A percentile compares a stretch with the other conserved stretches of the same genome.
phyloP scores from a whole-genome alignment of 2,113 vertebrate species.

The Laterallus jamaicensis region DNA sequence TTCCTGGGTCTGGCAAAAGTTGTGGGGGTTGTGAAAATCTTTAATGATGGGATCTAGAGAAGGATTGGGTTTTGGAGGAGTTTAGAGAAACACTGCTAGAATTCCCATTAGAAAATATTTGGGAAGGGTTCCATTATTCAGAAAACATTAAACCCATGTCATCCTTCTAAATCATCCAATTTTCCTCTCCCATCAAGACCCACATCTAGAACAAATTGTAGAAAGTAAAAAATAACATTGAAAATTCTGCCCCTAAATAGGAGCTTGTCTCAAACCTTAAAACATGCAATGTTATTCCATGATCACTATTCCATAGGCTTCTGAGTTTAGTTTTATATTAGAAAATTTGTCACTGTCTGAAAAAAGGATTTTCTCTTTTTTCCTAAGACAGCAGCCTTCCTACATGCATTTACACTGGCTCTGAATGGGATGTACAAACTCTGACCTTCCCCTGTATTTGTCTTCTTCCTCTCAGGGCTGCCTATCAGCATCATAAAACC shows the following conservation, averaged over 20 bases:
- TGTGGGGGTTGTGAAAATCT: not conserved
- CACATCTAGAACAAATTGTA: not conserved
- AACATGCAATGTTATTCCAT: not conserved
- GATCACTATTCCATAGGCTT: not conserved
- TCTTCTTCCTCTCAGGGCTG: not conserved
- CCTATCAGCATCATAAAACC: not conserved
- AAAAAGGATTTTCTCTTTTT: not conserved
- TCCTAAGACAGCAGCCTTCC: not conserved
- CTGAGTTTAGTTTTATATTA: not conserved
- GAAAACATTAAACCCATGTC: not conserved
- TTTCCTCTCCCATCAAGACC: not conserved
- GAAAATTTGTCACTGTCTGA: not conserved
- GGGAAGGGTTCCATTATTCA: not conserved
- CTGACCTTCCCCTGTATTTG: not conserved
- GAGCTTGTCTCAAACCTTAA: not conserved
- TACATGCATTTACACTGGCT: not conserved
- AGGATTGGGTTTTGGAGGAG: not conserved
- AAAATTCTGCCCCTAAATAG: not conserved
- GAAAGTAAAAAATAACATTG: not conserved
- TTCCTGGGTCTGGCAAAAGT: not conserved
- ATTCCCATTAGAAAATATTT: not conserved
- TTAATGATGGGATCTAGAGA: not conserved
- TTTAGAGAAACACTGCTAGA: not conserved
- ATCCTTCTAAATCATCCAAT: not conserved
- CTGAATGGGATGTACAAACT: not conserved